Percentiles rank a stretch among this genome's conserved stretches.
phyloP scores from a whole-genome alignment of 1,140 invertebrate species.

The Trinorchestia longiramus region DNA sequence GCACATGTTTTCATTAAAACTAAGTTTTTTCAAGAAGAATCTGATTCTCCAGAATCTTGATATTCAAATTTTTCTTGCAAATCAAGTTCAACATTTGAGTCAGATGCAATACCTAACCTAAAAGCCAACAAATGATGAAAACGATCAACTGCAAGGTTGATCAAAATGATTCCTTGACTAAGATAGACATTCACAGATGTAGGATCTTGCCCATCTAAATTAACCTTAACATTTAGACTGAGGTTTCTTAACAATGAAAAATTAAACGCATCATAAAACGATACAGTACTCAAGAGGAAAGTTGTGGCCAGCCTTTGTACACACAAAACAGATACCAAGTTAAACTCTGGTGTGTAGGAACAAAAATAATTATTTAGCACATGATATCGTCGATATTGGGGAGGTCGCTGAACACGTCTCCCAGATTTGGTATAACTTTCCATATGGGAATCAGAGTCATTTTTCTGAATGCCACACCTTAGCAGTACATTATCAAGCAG shows the following conservation, averaged over 20 bases:
- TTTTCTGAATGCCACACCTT: background rate
- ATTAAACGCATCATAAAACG: background rate
- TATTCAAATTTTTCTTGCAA: background rate
- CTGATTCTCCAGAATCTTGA: background rate
- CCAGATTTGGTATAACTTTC: slow-evolving; percentile 11
- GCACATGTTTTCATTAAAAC: background rate
- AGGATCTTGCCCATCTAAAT: slow-evolving; percentile 29
- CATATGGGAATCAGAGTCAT: background rate
- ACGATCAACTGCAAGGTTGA: background rate
- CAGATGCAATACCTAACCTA: background rate
- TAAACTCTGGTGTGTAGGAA: background rate
- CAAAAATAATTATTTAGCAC: background rate
- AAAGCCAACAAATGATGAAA: slow-evolving; percentile 13
- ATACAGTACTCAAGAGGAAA: background rate
- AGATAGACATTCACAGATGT: background rate
- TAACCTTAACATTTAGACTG: background rate
- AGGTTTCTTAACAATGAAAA: background rate
- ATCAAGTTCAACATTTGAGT: slow-evolving; percentile 2
- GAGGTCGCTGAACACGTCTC: background rate
- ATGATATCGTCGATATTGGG: background rate
- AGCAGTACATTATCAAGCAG: slow-evolving; percentile 11
- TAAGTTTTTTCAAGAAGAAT: background rate
- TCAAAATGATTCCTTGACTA: background rate
- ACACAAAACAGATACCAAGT: background rate
- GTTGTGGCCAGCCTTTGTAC: background rate